Evolutionary conservation across 2,888 invertebrate genomes (phyloP).

Genomic region (Hydrotaea diabolus): DNA sequence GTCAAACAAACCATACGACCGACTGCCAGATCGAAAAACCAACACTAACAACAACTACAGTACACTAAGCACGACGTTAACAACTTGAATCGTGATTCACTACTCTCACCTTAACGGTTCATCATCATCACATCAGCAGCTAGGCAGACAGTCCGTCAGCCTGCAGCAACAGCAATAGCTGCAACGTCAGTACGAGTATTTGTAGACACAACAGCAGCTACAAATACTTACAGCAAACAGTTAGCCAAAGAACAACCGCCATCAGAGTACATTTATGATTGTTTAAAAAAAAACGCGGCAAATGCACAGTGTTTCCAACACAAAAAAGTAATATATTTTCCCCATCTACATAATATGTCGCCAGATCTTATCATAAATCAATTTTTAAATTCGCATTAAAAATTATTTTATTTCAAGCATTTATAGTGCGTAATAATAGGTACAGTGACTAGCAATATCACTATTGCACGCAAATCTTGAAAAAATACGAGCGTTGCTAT

Average conservation of each 20-base stretch:
- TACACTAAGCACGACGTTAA: too few species aligned
- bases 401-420: too few species aligned
- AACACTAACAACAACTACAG: too few species aligned
- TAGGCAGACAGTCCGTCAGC: background rate
- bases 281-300: background rate
- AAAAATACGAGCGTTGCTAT: too few species aligned
- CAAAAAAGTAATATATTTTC: background rate
- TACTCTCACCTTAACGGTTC: conserved; percentile 16
- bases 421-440: too few species aligned
- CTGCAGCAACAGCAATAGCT: background rate
- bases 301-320: background rate
- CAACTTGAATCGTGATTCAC: conserved; percentile 25
- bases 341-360: too few species aligned
- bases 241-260: background rate
- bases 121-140: too few species aligned
- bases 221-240: background rate
- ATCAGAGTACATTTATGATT: background rate
- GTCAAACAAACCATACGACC: background rate
- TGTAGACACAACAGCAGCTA: background rate
- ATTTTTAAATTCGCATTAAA: too few species aligned
- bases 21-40: too few species aligned
- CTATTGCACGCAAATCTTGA: too few species aligned
- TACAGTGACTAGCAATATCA: too few species aligned
- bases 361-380: too few species aligned
- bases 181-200: background rate